Evolutionary conservation across 1,140 invertebrate genomes (phyloP).

Genomic region (Papilio glaucus): DNA sequence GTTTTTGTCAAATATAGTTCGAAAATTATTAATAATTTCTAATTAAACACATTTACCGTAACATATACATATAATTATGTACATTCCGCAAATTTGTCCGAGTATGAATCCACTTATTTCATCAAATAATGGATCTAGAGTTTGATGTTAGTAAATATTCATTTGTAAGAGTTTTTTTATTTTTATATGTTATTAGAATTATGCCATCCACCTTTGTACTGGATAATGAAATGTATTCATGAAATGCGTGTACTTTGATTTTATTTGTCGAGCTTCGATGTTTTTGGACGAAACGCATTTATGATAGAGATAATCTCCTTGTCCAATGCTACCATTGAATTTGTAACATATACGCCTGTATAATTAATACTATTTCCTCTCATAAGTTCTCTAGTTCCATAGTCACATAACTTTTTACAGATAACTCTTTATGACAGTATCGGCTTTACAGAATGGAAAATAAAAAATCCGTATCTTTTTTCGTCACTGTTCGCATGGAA

Average conservation of each 20-base stretch:
- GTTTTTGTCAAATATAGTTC: too few relatives aligned
- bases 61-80: background rate
- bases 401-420: too few relatives aligned
- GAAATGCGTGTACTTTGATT: background rate
- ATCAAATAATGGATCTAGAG: background rate
- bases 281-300: background rate
- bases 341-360: too few relatives aligned
- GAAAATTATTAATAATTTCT: too few relatives aligned
- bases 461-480: too few relatives aligned
- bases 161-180: background rate
- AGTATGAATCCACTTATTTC: background rate
- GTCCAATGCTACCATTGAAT: too few relatives aligned
- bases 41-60: too few relatives aligned
- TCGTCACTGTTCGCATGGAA: too few relatives aligned
- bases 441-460: too few relatives aligned
- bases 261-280: background rate
- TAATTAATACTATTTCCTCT: too few relatives aligned
- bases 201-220: background rate
- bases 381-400: too few relatives aligned
- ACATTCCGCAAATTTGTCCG: background rate
- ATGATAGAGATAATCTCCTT: background rate
- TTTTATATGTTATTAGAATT: constrained; percentile 3
- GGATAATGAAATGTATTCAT: constrained; percentile 12
- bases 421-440: too few relatives aligned
- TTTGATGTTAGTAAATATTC: constrained; percentile 2